phyloP scores from a whole-genome alignment of 2,888 invertebrate species.

The Fragum whitleyi region DNA sequence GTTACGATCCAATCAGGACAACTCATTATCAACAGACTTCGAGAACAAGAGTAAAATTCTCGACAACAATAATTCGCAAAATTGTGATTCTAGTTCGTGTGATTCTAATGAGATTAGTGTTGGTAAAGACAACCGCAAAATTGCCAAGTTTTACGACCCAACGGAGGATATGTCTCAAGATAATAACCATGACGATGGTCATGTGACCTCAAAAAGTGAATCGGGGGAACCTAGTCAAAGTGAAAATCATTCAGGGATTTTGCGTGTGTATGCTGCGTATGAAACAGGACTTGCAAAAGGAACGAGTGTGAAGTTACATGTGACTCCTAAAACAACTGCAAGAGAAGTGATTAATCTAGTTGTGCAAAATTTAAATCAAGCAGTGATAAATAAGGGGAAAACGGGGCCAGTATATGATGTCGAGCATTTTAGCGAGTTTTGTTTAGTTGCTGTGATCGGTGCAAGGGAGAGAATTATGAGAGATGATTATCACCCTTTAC shows the following conservation, averaged over 20 bases:
- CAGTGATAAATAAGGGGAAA: slow-evolving; percentile 86
- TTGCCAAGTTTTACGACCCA: slow-evolving; percentile 83
- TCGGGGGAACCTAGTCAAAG: slow-evolving; percentile 44
- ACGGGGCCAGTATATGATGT: slow-evolving; percentile 92
- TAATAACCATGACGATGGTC: slow-evolving; percentile 44
- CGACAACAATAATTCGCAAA: slow-evolving; percentile 74
- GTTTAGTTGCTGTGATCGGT: slow-evolving; percentile 97
- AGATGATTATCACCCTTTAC: slow-evolving; percentile 97
- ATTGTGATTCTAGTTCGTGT: slow-evolving; percentile 57
- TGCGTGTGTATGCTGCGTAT: slow-evolving; percentile 97
- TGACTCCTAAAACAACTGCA: slow-evolving; percentile 96
- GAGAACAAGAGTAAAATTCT: slow-evolving; percentile 61
- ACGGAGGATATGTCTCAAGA: slow-evolving; percentile 71
- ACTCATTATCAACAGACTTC: slow-evolving; percentile 48
- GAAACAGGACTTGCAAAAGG: slow-evolving; percentile 97
- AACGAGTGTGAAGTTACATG: slow-evolving; percentile 96
- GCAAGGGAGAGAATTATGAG: slow-evolving; percentile 96
- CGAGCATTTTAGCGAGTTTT: slow-evolving; percentile 93
- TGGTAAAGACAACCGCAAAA: slow-evolving; percentile 79
- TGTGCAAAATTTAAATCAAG: slow-evolving; percentile 94
- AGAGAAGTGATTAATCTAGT: slow-evolving; percentile 98
- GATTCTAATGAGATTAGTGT: slow-evolving; percentile 79
- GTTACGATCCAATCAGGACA: slow-evolving; percentile 50
- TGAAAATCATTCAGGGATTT: slow-evolving; percentile 80
- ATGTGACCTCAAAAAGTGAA: slow-evolving; percentile 34